Base-by-base conservation (phyloP, 2,113 vertebrate species). In the Greenwoodochromis staneri region DNA sequence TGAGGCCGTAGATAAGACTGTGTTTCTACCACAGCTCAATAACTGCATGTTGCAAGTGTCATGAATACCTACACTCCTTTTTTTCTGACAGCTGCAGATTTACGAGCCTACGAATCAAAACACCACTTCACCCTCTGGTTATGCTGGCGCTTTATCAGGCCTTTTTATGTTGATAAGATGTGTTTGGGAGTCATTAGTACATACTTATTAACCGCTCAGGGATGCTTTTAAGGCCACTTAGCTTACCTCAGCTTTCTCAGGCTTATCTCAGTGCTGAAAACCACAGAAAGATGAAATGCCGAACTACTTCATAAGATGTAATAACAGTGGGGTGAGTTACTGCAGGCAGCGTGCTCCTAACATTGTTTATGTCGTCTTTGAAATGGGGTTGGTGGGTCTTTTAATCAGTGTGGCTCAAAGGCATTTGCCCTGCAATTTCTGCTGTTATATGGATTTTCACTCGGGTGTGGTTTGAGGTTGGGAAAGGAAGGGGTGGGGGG, bases 341-440 rank as follows among this genome's bases (percentile, higher is more conserved):
- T 89, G 92, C 91, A 92, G 91, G 94, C 92, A 7, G 85, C 6
- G 57, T 59, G 87, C 93, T 94, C 93, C 90, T 93, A 94, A 93
- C 91, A 88, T 91, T 93, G 94, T 93, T 93, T 94, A 92, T 21
- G 71, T 53, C 92, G 80, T 47, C 94, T 95, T 94, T 95, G 93
- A 96, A 96, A 95, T 36, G 27, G 27, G 80, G 83, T 54, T 88
- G 91, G 69, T 89, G 86, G 93, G 90, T 90, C 94, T 95, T 95
- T 96, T 95, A 96, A 96, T 96, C 93, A 96, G 92, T 9, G 24
- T 19, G 78, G 86, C 88, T 92, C 83, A 93, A 91, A 94, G 90
- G 92, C 91, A 93, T 93, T 92, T 90, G 85, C 93, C 92, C 93
- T 94, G 91, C 94, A 94, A 94, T 96, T 95, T 96, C 92, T 94